A percentile compares a stretch with the other conserved stretches of the same genome.
These are phyloP conservation scores for Sceloporus undulatus DNA, from an alignment of 2,113 vertebrate species.

Conservation along the genomic window DNA sequence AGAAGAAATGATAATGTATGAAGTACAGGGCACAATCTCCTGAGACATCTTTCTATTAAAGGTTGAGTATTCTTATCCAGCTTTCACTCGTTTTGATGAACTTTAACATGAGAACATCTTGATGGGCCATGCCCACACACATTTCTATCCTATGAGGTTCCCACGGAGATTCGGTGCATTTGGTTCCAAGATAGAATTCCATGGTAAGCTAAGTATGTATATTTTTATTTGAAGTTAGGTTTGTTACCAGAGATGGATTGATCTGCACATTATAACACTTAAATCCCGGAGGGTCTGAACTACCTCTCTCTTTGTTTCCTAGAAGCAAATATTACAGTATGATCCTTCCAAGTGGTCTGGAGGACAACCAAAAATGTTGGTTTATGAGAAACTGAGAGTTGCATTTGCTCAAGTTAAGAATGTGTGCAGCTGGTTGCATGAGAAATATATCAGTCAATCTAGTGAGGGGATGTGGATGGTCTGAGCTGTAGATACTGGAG, in stretches of 20 bases:
- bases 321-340: background rate
- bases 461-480: background rate
- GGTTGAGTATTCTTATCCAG: background rate
- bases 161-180: slow-evolving; percentile 11
- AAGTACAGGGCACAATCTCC: background rate
- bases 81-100: background rate
- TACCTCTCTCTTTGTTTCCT: background rate
- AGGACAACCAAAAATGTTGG: background rate
- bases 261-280: slow-evolving; percentile 14
- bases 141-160: slow-evolving; percentile 39
- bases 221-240: slow-evolving; percentile 26
- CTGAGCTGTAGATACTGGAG: background rate
- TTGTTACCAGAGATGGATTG: slow-evolving; percentile 34
- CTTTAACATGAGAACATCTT: background rate
- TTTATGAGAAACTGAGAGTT: slow-evolving; percentile 6
- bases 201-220: background rate
- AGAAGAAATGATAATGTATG: background rate
- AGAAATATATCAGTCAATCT: background rate
- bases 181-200: slow-evolving; percentile 24
- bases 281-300: background rate
- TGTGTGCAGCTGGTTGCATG: background rate
- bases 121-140: slow-evolving; percentile 2
- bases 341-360: background rate
- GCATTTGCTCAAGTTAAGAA: background rate
- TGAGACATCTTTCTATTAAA: background rate